A percentile compares a stretch with the other conserved stretches of the same genome.
phyloP scores from a whole-genome alignment of 2,113 vertebrate species.

The Rhombomys opimus region DNA sequence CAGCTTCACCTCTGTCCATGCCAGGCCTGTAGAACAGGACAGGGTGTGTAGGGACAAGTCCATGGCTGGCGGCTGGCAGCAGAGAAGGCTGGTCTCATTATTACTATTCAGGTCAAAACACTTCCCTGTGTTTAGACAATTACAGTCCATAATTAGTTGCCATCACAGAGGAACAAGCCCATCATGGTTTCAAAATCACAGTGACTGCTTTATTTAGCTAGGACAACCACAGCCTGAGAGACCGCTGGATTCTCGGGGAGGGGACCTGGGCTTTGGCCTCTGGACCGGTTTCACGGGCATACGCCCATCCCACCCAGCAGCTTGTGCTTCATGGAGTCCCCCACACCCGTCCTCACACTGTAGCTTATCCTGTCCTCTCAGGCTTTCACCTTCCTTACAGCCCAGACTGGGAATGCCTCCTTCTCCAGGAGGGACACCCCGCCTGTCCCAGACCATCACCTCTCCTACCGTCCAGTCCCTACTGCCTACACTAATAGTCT shows the following conservation, averaged over 20 bases:
- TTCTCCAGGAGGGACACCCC: constrained; percentile 20
- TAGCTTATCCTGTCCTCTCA: background rate
- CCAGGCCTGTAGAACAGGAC: background rate
- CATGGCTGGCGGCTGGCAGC: background rate
- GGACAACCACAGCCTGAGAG: background rate
- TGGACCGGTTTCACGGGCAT: background rate
- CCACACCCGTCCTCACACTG: background rate
- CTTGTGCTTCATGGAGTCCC: background rate
- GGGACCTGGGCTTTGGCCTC: constrained; percentile 33
- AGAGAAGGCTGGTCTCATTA: background rate
- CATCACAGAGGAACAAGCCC: constrained; percentile 69
- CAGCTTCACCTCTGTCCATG: background rate
- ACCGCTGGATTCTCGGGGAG: background rate
- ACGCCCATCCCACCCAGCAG: background rate
- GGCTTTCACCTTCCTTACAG: background rate
- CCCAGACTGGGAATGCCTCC: background rate
- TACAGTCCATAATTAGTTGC: constrained; percentile 76
- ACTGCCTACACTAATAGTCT: background rate
- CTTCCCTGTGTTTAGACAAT: constrained; percentile 64
- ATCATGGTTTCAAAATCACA: constrained; percentile 76
- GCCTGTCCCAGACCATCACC: background rate
- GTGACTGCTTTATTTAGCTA: constrained; percentile 73
- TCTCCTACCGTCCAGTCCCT: accelerated
- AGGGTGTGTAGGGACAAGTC: background rate
- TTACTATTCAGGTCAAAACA: constrained; percentile 78